Percentiles rank a stretch among this genome's conserved stretches.
Conservation (phyloP, 2,888 invertebrate genomes). For the Aricia artaxerxes region DNA sequence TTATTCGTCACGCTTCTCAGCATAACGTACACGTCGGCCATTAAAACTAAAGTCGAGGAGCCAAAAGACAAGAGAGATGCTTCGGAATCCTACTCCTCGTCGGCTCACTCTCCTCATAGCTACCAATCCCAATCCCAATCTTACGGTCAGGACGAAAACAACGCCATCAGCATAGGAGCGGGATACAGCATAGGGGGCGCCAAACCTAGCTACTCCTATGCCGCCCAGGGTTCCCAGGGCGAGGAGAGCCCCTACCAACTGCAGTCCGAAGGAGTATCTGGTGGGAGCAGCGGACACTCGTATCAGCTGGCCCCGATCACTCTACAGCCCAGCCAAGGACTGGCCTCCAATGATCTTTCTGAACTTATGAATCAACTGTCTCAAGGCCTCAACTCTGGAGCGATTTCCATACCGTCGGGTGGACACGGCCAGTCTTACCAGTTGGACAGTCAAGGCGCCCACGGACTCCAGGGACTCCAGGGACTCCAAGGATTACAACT, state of each 20-base stretch:
- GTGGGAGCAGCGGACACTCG: slow-evolving; percentile 54
- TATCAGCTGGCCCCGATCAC: slow-evolving; percentile 67
- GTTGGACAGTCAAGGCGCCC: slow-evolving; percentile 51
- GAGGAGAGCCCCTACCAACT: slow-evolving; percentile 49
- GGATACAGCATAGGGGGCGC: slow-evolving; percentile 73
- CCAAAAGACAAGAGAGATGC: slow-evolving; percentile 71
- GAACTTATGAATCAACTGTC: slow-evolving; percentile 71
- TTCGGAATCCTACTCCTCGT: slow-evolving; percentile 54
- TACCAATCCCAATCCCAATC: slow-evolving; percentile 47
- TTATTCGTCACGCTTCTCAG: slow-evolving; percentile 63
- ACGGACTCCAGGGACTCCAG: slow-evolving; percentile 34
- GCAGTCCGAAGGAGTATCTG: slow-evolving; percentile 55
- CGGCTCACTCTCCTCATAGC: slow-evolving; percentile 47
- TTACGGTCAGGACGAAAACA: slow-evolving; percentile 63
- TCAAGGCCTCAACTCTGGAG: slow-evolving; percentile 64
- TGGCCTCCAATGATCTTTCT: slow-evolving; percentile 58
- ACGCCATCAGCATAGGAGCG: slow-evolving; percentile 69
- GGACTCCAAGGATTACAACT: background rate
- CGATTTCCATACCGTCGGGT: slow-evolving; percentile 57
- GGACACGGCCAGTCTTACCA: slow-evolving; percentile 58
- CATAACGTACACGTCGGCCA: slow-evolving; percentile 63
- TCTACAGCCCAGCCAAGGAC: slow-evolving; percentile 57
- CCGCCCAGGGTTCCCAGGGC: slow-evolving; percentile 49
- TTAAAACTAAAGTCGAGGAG: slow-evolving; percentile 60
- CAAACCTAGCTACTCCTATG: slow-evolving; percentile 60